These are phyloP conservation scores for Rhizomys pruinosus DNA, from an alignment of 2,113 vertebrate species.

Conservation along the genomic window DNA sequence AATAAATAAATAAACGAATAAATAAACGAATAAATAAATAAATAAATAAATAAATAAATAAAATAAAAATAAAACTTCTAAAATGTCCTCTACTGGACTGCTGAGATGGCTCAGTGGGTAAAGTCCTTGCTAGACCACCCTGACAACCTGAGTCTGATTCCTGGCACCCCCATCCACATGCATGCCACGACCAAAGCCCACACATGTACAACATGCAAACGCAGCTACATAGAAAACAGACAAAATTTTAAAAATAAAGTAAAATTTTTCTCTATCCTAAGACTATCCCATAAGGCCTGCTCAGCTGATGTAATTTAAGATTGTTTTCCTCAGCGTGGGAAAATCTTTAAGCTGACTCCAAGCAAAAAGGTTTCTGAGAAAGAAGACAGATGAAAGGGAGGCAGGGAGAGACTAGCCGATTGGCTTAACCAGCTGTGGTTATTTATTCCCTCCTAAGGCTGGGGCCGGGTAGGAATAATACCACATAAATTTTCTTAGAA, in stretches of 20 bases:
- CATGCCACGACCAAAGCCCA: no score
- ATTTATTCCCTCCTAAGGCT: rapidly evolving
- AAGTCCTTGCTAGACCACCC: not conserved
- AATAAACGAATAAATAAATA: no score
- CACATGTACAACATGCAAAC: not conserved
- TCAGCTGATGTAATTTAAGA: not conserved
- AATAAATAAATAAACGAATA: no score
- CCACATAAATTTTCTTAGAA: not conserved
- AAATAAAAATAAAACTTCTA: not conserved
- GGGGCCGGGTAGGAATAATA: not conserved
- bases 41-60: no score
- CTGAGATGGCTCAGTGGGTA: no score
- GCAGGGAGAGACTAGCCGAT: not conserved
- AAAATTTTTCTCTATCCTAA: not conserved
- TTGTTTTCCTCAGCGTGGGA: not conserved
- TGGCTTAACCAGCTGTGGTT: not conserved
- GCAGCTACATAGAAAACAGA: not conserved
- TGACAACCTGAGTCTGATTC: not conserved
- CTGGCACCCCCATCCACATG: no score
- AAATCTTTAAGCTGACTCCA: slow-evolving; percentile 21
- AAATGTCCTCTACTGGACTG: not conserved
- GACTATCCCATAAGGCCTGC: not conserved
- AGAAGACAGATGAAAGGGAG: not conserved
- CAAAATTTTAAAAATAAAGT: not conserved
- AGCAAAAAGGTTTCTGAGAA: slow-evolving; percentile 1